Percentiles rank a stretch among this genome's conserved stretches.
These are phyloP conservation scores for Acleris sparsana DNA, from an alignment of 2,888 invertebrate genomes.

Conservation along the genomic window DNA sequence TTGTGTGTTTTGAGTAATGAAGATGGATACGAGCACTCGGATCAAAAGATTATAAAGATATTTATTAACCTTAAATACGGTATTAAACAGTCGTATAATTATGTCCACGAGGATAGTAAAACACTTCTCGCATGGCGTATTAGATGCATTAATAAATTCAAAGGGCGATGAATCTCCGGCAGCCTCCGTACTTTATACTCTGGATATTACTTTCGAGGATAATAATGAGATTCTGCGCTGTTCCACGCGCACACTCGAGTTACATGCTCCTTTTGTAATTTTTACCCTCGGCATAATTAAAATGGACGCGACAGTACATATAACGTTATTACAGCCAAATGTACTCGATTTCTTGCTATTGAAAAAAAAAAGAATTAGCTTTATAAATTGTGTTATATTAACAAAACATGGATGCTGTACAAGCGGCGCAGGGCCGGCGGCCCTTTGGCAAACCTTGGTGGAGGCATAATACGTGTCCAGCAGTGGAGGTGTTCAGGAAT, in stretches of 20 bases:
- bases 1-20: too few relatives aligned
- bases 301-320: constrained; percentile 27
- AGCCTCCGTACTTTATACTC: constrained; percentile 8
- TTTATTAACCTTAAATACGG: too few relatives aligned
- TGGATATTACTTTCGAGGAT: constrained; percentile 9
- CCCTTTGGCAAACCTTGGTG: too few relatives aligned
- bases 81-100: neutral
- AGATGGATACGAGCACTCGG: too few relatives aligned
- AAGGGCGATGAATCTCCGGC: constrained; percentile 19
- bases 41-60: too few relatives aligned
- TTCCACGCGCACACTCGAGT: neutral
- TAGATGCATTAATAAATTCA: constrained; percentile 12
- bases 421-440: too few relatives aligned
- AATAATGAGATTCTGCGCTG: constrained; percentile 28
- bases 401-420: too few relatives aligned
- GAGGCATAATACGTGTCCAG: too few relatives aligned
- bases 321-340: constrained; percentile 10
- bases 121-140: neutral
- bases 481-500: too few relatives aligned
- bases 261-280: constrained; percentile 26
- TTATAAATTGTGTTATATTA: too few relatives aligned
- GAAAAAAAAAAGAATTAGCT: too few relatives aligned
- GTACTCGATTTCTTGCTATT: neutral
- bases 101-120: neutral
- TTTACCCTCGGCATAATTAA: constrained; percentile 33